phyloP scores from a whole-genome alignment of 1,140 invertebrate species.

The Antheraea mylitta region DNA sequence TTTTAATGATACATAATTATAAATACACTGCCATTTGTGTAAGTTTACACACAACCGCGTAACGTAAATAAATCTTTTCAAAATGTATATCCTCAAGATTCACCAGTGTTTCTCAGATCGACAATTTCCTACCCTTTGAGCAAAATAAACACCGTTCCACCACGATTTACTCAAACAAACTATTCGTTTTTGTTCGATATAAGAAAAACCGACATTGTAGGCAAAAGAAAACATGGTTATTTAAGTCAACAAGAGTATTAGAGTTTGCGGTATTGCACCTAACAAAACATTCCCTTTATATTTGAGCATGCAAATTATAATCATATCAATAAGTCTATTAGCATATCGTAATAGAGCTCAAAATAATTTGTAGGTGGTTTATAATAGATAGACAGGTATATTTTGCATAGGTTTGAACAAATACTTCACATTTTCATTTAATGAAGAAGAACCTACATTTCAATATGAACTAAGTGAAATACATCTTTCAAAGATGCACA shows the following conservation, averaged over 20 bases:
- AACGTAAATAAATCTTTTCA: background rate
- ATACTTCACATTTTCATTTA: background rate
- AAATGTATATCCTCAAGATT: background rate
- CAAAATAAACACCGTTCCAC: slow-evolving; percentile 15
- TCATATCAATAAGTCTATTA: background rate
- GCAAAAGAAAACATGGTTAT: slow-evolving; percentile 11
- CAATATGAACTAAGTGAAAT: background rate
- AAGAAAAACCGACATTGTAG: slow-evolving; percentile 16
- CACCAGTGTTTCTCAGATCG: slow-evolving; percentile 10
- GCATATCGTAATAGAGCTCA: background rate
- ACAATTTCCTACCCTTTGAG: slow-evolving; percentile 29
- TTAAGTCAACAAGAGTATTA: background rate
- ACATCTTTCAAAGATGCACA: background rate
- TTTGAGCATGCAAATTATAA: background rate
- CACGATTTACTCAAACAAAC: slow-evolving; percentile 21
- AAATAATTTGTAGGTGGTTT: background rate
- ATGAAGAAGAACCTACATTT: background rate
- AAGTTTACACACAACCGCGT: background rate
- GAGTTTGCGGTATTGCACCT: background rate
- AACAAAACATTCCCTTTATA: background rate
- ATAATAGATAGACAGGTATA: background rate
- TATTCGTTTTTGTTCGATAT: slow-evolving; percentile 13
- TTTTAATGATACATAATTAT: background rate
- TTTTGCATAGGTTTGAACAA: background rate
- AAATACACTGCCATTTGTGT: background rate